Evolutionary conservation across 2,888 invertebrate species (phyloP).

Genomic region (Himalopsyche kuldschensis): DNA sequence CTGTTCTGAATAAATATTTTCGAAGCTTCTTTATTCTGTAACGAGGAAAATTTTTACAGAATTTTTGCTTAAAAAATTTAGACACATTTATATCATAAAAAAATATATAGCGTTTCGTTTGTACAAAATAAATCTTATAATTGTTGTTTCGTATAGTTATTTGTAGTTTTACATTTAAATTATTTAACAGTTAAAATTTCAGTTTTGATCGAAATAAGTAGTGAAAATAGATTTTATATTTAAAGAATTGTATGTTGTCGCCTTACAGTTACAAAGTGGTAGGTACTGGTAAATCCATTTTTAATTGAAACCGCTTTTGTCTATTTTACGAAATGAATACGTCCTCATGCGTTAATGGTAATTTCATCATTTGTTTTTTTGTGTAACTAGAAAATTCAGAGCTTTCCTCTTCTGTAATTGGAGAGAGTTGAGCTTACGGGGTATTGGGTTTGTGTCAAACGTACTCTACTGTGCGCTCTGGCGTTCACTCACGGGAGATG

Average conservation of each 20-base stretch:
- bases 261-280: not conserved
- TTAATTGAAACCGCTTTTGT: too few species aligned
- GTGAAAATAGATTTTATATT: not conserved
- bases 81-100: too few species aligned
- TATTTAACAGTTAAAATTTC: too few species aligned
- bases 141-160: too few species aligned
- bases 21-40: not conserved
- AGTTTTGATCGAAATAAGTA: not conserved
- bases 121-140: too few species aligned
- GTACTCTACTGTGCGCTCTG: not conserved
- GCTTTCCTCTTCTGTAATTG: not conserved
- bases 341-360: not conserved
- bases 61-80: too few species aligned
- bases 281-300: too few species aligned
- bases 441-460: not conserved
- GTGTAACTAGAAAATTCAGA: not conserved
- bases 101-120: too few species aligned
- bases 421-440: not conserved
- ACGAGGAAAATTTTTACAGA: too few species aligned
- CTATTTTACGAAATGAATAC: too few species aligned
- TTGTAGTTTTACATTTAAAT: too few species aligned
- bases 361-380: not conserved
- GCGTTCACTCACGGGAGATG: not conserved
- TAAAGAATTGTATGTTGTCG: not conserved
- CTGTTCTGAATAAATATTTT: not conserved